phyloP scores from a whole-genome alignment of 2,888 invertebrate species.

The Dilophus febrilis region DNA sequence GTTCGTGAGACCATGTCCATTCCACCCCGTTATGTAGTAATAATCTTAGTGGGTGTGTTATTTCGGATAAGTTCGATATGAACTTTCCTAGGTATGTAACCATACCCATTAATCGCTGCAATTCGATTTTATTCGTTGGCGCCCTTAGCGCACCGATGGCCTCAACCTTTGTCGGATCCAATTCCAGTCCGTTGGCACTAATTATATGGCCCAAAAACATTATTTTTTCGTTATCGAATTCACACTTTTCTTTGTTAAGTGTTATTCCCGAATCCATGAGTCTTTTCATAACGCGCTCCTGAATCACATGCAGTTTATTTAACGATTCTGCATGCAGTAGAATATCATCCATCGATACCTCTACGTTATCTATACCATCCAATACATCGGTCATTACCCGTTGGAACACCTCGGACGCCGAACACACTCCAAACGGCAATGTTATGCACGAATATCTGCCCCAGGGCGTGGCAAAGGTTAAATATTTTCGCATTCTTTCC shows the following conservation, averaged over 20 bases:
- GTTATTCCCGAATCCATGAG: slow-evolving; percentile 12
- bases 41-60: slow-evolving; percentile 4
- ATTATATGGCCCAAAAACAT: not conserved
- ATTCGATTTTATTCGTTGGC: slow-evolving; percentile 8
- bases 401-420: slow-evolving; percentile 15
- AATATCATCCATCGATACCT: slow-evolving; percentile 14
- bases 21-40: slow-evolving; percentile 4
- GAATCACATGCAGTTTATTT: slow-evolving; percentile 11
- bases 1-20: slow-evolving; percentile 6
- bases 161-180: slow-evolving; percentile 9
- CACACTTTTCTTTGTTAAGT: slow-evolving; percentile 15
- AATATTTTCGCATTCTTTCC: slow-evolving; percentile 10
- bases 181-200: slow-evolving; percentile 3
- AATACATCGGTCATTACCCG: slow-evolving; percentile 11
- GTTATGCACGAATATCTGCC: slow-evolving; percentile 11
- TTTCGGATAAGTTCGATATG: slow-evolving; percentile 3
- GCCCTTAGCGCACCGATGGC: slow-evolving; percentile 8
- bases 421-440: slow-evolving; percentile 10
- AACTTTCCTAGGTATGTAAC: slow-evolving; percentile 9
- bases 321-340: slow-evolving; percentile 12
- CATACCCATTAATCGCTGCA: slow-evolving; percentile 11
- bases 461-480: slow-evolving; percentile 12
- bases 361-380: slow-evolving; percentile 9
- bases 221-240: slow-evolving; percentile 7
- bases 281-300: slow-evolving; percentile 10